Conservation (phyloP, 2,113 vertebrate species). For the Nyctereutes procyonoides region DNA sequence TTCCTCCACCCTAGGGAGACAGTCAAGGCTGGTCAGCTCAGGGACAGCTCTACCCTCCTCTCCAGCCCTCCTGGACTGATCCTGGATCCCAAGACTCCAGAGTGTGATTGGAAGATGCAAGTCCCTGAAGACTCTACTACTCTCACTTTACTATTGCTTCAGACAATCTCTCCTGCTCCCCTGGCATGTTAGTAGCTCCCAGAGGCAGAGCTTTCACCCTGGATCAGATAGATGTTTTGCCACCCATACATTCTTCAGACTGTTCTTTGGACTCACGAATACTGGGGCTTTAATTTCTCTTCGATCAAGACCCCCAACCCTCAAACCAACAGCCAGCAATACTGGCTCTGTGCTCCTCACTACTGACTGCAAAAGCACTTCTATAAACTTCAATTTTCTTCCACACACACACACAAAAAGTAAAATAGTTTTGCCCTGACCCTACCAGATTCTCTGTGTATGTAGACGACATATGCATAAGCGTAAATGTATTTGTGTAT, state of each 20-base stretch:
- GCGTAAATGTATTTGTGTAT: background rate
- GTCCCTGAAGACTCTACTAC: background rate
- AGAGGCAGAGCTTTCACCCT: background rate
- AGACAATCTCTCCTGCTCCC: background rate
- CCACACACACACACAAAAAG: background rate
- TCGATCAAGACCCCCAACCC: background rate
- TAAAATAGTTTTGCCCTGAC: background rate
- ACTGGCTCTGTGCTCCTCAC: background rate
- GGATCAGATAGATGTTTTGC: too few species aligned
- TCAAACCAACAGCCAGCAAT: background rate
- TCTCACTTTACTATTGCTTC: background rate
- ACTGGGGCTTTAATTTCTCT: background rate
- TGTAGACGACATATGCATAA: accelerated
- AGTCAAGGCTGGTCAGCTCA: background rate
- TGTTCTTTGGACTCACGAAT: background rate
- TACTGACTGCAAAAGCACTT: background rate
- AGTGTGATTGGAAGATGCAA: accelerated
- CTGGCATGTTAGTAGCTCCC: accelerated
- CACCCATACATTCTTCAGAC: background rate
- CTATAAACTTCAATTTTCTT: background rate
- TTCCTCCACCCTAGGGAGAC: too few species aligned
- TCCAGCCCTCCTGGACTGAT: background rate
- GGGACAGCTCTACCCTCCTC: background rate
- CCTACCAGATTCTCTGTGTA: background rate
- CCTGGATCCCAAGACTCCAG: background rate